Conservation (phyloP, 2,113 vertebrate species). For the Cyanoramphus novaezelandiae region DNA sequence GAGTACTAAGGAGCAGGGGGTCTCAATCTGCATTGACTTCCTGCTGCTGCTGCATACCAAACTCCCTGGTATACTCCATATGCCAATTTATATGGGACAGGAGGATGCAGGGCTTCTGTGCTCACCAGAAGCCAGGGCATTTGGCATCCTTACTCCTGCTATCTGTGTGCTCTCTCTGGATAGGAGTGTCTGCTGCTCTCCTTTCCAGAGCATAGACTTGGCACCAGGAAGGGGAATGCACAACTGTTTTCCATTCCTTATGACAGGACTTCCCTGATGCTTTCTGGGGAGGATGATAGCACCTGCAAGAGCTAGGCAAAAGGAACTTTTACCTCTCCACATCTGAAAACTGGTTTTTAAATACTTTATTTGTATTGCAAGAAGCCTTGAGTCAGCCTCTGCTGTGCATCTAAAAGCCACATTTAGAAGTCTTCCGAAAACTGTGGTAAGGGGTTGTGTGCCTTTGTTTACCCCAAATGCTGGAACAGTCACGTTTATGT, state of each 20-base stretch:
- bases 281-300: not conserved
- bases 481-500: not conserved
- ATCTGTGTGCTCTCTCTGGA: accelerated
- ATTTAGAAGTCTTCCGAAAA: not conserved
- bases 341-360: not conserved
- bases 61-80: not conserved
- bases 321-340: not conserved
- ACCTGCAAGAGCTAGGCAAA: not conserved
- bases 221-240: not conserved
- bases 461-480: not conserved
- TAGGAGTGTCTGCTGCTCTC: not conserved
- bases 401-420: not conserved
- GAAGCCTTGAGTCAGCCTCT: not conserved
- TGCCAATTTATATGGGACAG: not conserved
- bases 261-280: not conserved
- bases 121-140: not conserved
- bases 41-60: not conserved
- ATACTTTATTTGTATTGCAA: not conserved
- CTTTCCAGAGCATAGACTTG: accelerated
- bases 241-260: not conserved
- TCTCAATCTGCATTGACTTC: not conserved
- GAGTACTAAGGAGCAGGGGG: not conserved
- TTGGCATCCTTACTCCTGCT: not conserved
- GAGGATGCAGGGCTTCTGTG: not conserved
- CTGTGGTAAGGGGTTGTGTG: not conserved